Base-by-base conservation (phyloP, 2,888 invertebrate species). In the Allophyes oxyacanthae region DNA sequence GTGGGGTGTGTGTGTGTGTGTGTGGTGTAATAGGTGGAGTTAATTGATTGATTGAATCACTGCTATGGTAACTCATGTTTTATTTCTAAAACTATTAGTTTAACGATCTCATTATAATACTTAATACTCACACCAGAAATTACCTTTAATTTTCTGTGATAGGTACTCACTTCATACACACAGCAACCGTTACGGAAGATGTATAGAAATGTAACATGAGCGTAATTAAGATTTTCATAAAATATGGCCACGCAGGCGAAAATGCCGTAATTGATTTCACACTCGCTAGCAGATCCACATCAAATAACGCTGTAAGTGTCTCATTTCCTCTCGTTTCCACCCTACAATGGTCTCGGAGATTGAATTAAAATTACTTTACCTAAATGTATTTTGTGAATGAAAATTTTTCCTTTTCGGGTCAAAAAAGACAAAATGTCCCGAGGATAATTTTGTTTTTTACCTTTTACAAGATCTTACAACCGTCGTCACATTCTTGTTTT, bases 291-390 rank as follows among this genome's bases (percentile, higher is more conserved):
- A 51, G 60, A 59, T 66, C 28, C 33, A 9, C 48, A 66, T 65
- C 54, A 20, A 51, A 65, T 66, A 60, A 51, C 60, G 50, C 44
- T 54, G 28, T 40, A 66, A 66, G 66, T 66, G 60, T 37, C 54
- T 55, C 36, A 60, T 66, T 66, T 66, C 60, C 65, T 51, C 44
- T 41, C 65, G 15, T 53, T 64, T 37, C 58, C 25, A 54, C 53
- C 60, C 32, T 8, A 38, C 38, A 65, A 65, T 54, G 66, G 43
- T 52, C 30, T 46, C 42, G 41, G 34, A 65, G 43, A 65, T 60
- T 59, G 42, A 65, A 64, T 64, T 65, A 54, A 64, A 65, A 65
- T 65, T 53, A 42, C 52, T 59, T 53, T 30, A 43, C 48, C 37
- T 50, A 53, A 64, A 64, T 53, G 15, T 65, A 65, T 53, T 64